phyloP scores from a whole-genome alignment of 2,113 vertebrate genomes.

The Apteryx owenii region DNA sequence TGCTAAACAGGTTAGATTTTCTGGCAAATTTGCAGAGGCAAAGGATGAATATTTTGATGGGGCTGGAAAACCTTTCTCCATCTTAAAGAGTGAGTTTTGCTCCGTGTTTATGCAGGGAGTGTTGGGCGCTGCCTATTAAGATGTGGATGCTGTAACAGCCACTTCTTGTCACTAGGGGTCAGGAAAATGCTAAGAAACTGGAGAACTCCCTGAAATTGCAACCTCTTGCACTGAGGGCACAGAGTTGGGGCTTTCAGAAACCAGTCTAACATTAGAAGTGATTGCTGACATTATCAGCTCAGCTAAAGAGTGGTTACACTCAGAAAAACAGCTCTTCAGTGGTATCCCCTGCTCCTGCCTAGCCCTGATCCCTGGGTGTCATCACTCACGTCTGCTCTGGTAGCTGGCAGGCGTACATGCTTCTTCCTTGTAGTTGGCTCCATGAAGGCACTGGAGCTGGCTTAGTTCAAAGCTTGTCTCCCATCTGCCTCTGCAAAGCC shows the following conservation, averaged over 20 bases:
- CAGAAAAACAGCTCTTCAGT: background rate
- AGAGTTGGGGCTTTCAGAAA: background rate
- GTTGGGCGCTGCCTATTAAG: background rate
- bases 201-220: background rate
- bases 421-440: background rate
- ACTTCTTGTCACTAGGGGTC: conserved; percentile 58
- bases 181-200: conserved; percentile 26
- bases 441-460: background rate
- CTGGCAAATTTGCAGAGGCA: rapidly evolving
- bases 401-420: background rate
- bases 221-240: background rate
- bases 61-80: background rate
- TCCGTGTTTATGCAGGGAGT: background rate
- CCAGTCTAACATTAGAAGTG: background rate
- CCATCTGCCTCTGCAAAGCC: background rate
- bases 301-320: rapidly evolving
- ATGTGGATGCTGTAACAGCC: background rate
- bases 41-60: background rate
- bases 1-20: background rate
- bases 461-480: background rate
- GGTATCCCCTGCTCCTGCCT: background rate
- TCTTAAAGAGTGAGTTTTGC: background rate
- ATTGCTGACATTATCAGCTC: background rate
- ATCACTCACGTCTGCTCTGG: background rate
- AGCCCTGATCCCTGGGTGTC: background rate